These are phyloP conservation scores for Glyptemys insculpta DNA, from an alignment of 2,797 vertebrate genomes.

Conservation along the genomic window DNA sequence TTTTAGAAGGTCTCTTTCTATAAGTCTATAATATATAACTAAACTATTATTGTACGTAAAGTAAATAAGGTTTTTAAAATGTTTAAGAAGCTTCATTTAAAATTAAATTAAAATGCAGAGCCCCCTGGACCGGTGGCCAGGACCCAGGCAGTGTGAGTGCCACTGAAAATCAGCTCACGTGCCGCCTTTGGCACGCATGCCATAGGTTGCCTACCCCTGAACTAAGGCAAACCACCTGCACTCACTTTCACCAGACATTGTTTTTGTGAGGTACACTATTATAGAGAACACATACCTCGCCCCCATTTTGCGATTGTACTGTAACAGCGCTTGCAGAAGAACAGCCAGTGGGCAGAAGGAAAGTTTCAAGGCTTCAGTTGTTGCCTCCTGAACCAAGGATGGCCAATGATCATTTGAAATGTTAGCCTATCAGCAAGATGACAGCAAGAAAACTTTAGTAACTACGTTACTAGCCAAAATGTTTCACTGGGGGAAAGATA, in stretches of 20 bases:
- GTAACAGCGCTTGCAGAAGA: constrained; percentile 92
- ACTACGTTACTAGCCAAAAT: background rate
- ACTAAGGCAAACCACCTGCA: fast-evolving
- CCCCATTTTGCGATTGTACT: constrained; percentile 89
- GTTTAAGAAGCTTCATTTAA: too few species aligned
- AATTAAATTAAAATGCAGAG: too few species aligned
- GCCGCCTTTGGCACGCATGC: too few species aligned
- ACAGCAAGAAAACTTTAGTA: background rate
- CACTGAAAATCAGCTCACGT: too few species aligned
- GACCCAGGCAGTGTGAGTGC: too few species aligned
- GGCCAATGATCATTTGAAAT: constrained; percentile 89
- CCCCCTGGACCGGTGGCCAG: too few species aligned
- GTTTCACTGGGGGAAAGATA: background rate
- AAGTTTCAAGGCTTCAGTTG: constrained; percentile 91
- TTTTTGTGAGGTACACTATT: background rate
- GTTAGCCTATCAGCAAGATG: constrained; percentile 81
- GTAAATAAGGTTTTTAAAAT: too few species aligned
- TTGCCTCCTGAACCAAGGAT: constrained; percentile 92
- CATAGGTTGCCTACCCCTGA: background rate
- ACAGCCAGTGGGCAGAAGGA: constrained; percentile 87
- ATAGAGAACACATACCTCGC: constrained; percentile 82
- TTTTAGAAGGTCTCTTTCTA: too few species aligned
- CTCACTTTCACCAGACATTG: background rate
- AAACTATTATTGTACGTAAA: too few species aligned
- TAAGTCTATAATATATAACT: too few species aligned